Base-by-base conservation (phyloP, 92 coral and sea anemone species). In the Montipora capitata region DNA sequence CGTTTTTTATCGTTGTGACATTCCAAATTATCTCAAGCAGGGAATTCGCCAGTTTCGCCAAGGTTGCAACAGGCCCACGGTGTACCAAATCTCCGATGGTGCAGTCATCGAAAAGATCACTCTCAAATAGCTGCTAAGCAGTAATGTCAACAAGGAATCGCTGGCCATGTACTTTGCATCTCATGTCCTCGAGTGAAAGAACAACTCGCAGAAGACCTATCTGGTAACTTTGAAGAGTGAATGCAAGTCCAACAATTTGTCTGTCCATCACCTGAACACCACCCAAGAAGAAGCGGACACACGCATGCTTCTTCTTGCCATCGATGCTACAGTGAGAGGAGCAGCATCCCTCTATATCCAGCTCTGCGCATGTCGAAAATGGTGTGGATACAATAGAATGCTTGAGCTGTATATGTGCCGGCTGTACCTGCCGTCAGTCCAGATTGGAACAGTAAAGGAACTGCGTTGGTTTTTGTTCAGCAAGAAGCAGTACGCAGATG, bases 1-100 rank as follows among this genome's bases (percentile, higher is more conserved):
- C 20, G 20, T 18, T 18, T 18, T 18, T 18, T 18, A 18, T 18
- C 20, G 20, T 18, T 41, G 85, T 82, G 89, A 88, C 65, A 27
- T 88, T 73, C 81, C 87, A 76, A 76, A 89, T 83, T 82, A 84
- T 40, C 85, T 89, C 49, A 91, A 86, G 64, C n/a, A 85, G 86
- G 18, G 74, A 83, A 38, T 84, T 16, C 20, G 20, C 20, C 20
- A 18, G 20, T 18, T 18, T 18, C 20, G 20, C 20, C 20, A 18
- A 18, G 20, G 20, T 18, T 18, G 20, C 20, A 18, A 18, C 20
- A 18, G 20, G 20, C 20, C 20, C 20, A 18, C 20, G 20, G 20
- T 18, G 20, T 18, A 18, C 20, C 20, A 18, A 18, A 18, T 18
- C 20, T 18, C 20, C 20, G 20, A 18, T 18, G 20, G 20, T 18